Conservation (phyloP, 2,113 vertebrate genomes). For the Pseudois nayaur region DNA sequence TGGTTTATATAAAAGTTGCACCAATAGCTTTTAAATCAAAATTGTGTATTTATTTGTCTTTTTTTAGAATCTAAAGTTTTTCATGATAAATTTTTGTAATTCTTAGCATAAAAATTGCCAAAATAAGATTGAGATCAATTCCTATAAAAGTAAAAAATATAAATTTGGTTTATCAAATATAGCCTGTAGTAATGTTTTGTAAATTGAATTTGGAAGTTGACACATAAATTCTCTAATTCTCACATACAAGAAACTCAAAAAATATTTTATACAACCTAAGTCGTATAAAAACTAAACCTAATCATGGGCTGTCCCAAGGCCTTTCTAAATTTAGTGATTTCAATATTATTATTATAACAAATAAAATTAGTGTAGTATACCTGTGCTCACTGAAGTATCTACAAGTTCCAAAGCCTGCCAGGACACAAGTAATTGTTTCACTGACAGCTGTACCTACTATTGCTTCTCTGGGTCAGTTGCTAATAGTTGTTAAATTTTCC, state of each 20-base stretch:
- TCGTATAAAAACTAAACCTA: not conserved
- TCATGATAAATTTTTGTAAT: not conserved
- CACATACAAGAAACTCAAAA: constrained; percentile 41
- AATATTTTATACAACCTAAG: constrained; percentile 52
- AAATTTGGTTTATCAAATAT: not conserved
- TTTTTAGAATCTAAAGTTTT: not conserved
- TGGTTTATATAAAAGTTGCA: not conserved
- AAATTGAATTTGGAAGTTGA: constrained; percentile 50
- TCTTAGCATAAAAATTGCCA: not conserved
- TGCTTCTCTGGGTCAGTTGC: constrained; percentile 56
- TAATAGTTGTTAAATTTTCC: constrained; percentile 77
- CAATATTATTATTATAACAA: constrained; percentile 37
- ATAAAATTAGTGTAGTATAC: constrained; percentile 54
- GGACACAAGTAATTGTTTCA: not conserved
- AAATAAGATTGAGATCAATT: not conserved
- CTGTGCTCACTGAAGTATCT: constrained; percentile 44
- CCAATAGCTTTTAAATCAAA: not conserved
- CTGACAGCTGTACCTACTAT: constrained; percentile 49
- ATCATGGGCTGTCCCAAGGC: not conserved
- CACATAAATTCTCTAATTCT: constrained; percentile 1
- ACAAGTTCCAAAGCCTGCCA: not conserved
- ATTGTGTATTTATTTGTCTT: not conserved
- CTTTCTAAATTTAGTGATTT: constrained; percentile 50
- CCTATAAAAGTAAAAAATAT: not conserved
- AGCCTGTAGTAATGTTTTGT: not conserved